Evolutionary conservation across 2,888 invertebrate species (phyloP), one percentile per base, ranked within the genome.

Genomic region (Spodoptera exigua): DNA sequence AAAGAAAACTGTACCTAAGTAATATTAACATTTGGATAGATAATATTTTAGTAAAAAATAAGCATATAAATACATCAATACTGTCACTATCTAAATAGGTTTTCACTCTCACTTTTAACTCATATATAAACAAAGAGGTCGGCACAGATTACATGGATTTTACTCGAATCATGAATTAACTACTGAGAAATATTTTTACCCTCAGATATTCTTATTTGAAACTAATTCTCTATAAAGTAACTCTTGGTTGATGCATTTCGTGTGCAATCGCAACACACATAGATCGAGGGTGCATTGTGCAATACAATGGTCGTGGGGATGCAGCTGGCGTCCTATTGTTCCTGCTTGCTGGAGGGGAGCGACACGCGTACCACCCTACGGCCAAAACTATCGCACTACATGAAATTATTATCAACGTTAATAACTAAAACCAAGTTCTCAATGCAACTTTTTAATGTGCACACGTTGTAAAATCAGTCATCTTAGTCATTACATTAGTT

Each of bases 281-380:
- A 82, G 80, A 80, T 80, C 76, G 79, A 78, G 85, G 85, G 86
- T 61, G 68, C 64, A 81, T 83, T 63, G 67, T 68, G 47, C 40
- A 36, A 63, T 35, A 77, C 75, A 77, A 77, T 73, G 76, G 82
- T 64, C 46, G 74, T 59, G 56, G 72, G 67, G 74, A 74, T 77
- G 86, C 87, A 87, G 87, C 87, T 87, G 87, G 65, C 84, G 36
- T 39, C 46, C 67, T 43, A 46, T 77, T 76, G 74, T 78, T 41
- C 46, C 45, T 14, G 49, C 11, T 41, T 14, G 49, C 11, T 41
- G 45, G 55, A 67, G 68, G 78, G 70, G 71, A 58, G 69, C 56
- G 49, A 58, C 52, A 60, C 52, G 61, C 49, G 66, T 48, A 44
- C 65, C 51, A 59, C 68, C 64, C 73, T 45, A 57, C 32, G 36